Evolutionary conservation across 2,797 vertebrate species (phyloP).

Genomic region (Poeciliopsis gracilis): DNA sequence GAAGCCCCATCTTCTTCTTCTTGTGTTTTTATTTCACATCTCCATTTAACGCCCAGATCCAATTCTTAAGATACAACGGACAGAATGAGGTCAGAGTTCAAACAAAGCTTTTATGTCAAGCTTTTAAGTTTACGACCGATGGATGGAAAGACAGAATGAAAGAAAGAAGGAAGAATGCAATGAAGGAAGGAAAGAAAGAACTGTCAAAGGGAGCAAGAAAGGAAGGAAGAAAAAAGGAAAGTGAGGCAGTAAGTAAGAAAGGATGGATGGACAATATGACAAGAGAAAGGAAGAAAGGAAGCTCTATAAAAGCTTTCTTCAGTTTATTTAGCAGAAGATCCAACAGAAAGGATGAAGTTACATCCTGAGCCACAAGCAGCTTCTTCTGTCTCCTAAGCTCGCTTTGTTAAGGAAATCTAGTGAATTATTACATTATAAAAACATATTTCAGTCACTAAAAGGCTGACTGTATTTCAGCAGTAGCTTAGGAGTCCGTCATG

Average conservation of each 20-base stretch:
- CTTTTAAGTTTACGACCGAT: background rate
- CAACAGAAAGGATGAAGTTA: background rate
- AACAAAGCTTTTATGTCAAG: background rate
- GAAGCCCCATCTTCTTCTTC: background rate
- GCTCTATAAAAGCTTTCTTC: background rate
- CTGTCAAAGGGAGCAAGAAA: no score
- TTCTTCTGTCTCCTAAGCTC: background rate
- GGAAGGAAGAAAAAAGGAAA: background rate
- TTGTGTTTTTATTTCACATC: slow-evolving; percentile 5
- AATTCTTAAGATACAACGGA: background rate
- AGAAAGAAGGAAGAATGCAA: no score
- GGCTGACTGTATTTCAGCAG: slow-evolving; percentile 25
- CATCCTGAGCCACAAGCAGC: background rate
- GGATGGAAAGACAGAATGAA: no score
- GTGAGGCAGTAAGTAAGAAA: background rate
- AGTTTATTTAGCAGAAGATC: background rate
- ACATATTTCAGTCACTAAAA: slow-evolving; percentile 13
- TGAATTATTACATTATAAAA: slow-evolving; percentile 1
- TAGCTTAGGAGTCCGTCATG: slow-evolving; percentile 29
- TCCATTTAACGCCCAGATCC: background rate
- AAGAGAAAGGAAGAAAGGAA: background rate
- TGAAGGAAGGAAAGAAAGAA: no score
- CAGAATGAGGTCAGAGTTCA: background rate
- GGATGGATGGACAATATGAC: background rate
- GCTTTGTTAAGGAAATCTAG: background rate